Evolutionary conservation across 1,140 invertebrate species (phyloP), one percentile per base, ranked within the genome.

Genomic region (Pseudomyrmex pallidus): DNA sequence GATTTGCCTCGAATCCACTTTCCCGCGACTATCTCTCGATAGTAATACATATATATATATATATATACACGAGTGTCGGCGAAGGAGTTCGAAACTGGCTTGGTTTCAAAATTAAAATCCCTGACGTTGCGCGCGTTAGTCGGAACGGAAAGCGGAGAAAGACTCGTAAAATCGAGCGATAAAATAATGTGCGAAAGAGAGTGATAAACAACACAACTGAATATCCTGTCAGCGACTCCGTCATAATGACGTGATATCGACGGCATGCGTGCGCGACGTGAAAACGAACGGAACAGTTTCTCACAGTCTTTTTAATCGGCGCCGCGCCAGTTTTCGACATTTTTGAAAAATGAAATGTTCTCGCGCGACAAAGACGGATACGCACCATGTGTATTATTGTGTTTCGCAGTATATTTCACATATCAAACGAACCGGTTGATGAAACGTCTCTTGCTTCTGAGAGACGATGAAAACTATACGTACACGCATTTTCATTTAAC

Each of bases 41-140:
- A 17, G 2, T 13, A 13, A 13, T 5, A 35, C 35, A 35, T 35
- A 35, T 5, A 35, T 25, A 25, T 25, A 25, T 25, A 25, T 25
- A 25, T 35, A 35, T 35, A 35, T 35, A 5, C 17, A 52, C n/a
- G 22, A 17, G 7, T 48, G 12, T 48, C 85, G 62, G 62, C 35
- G 35, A 35, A 84, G 59, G 62, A 17, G 35, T 20, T 35, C 48
- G 7, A 44, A 9, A 2, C 63, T 87, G 85, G 85, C 86, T 78
- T n/a, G 22, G 73, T 67, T 87, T 87, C 82, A 87, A 73, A 87
- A 86, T 78, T 73, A 70, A 86, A 87, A 87, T 84, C 63, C 72
- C 46, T 52, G 67, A 35, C n/a, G 68, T n/a, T 52, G 50, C 54
- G 54, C 56, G 76, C 61, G 66, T 74, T 86, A 64, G 52, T 74